Evolutionary conservation across 2,888 invertebrate genomes (phyloP), one percentile per base, ranked within the genome.

Genomic region (Ypsolopha scabrella): DNA sequence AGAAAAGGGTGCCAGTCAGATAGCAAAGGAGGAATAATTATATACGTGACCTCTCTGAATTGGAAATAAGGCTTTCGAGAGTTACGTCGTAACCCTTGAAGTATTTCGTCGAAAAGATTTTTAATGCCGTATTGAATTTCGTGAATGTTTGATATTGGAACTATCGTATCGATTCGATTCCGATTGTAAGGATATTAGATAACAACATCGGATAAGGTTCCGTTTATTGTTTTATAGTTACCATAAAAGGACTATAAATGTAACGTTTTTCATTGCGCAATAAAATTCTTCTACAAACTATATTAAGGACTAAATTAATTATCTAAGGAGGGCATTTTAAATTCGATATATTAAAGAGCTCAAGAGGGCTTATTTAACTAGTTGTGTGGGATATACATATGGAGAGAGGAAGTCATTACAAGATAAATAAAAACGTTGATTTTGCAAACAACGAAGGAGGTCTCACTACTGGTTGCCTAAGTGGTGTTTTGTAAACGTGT

Each of bases 11-110:
- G 63, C 60, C 72, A 64, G 68, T 61, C 66, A 60, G 72, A 75
- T 74, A 73, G 62, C 62, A 63, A 58, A 64, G 24, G 59, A 64
- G 64, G 59, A 70, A 70, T 78, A 76, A 76, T 80, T 76, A 24
- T 24, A 24, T 24, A 79, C 66, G 71, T 75, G 75, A 75, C 75
- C 79, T 80, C 67, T 68, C 62, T 56, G 63, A 67, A 70, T 71
- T 69, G 67, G 65, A 66, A 70, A 72, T 68, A 65, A 14, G 13
- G 11, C 11, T 24, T 24, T 24, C 24, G 24, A 24, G 24, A 4
- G 24, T 24, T 24, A 24, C 2, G 4, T 3, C 24, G 39, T 38
- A 38, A 38, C 39, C n/a, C n/a, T 9, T 10, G 39, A 38, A 10
- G 35, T 7, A 11, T 7, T 43, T 43, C 43, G 11, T 13, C 39